A percentile compares a stretch with the other conserved stretches of the same genome.
Evolutionary conservation across 2,888 invertebrate species (phyloP).

Genomic region (Acleris literana): DNA sequence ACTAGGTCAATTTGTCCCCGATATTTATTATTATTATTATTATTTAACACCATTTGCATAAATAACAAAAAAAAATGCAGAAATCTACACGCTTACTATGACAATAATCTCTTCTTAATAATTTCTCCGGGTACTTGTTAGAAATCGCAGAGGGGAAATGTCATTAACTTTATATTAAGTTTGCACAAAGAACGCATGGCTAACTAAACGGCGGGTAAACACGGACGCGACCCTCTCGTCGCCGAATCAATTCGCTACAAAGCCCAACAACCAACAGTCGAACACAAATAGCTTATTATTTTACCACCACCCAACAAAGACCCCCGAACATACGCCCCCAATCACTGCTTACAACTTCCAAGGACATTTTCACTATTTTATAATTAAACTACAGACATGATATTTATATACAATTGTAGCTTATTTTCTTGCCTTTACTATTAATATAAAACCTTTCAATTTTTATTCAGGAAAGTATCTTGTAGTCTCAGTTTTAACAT

Average conservation of each 20-base stretch:
- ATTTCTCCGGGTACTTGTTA: background rate
- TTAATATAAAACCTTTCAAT: background rate
- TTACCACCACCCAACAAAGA: conserved; percentile 6
- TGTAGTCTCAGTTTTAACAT: background rate
- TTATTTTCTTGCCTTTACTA: background rate
- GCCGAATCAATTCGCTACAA: conserved; percentile 29
- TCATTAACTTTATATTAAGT: conserved; percentile 34
- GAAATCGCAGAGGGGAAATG: conserved; percentile 10
- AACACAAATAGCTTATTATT: conserved; percentile 36
- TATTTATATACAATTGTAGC: background rate
- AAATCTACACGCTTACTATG: no score
- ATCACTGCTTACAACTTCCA: background rate
- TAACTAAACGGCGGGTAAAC: conserved; percentile 35
- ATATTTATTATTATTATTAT: no score
- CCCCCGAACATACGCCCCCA: background rate
- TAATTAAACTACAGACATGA: background rate
- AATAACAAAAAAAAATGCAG: no score
- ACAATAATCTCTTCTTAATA: no score
- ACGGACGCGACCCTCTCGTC: conserved; percentile 1
- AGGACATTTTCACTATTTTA: background rate
- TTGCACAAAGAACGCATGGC: conserved; percentile 32
- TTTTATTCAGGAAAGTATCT: background rate
- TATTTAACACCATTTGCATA: no score
- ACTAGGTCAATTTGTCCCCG: no score
- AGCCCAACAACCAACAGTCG: conserved; percentile 34